Evolutionary conservation across 2,113 vertebrate species (phyloP).

Genomic region (Plectropomus leopardus): DNA sequence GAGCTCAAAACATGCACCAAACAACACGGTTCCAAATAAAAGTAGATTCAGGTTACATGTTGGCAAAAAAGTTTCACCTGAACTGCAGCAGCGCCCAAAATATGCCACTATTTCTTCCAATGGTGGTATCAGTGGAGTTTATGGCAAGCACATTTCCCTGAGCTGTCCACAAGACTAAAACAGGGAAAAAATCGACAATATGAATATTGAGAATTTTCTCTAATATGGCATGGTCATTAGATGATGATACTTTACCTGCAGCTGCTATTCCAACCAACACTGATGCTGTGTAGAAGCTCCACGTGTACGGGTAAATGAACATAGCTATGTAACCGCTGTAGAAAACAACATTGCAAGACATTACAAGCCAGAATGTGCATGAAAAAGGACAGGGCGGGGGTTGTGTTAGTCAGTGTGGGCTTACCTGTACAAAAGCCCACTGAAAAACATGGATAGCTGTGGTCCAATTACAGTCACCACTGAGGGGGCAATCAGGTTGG

Average conservation of each 20-base stretch:
- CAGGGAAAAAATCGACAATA: background rate
- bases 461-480: constrained; percentile 93
- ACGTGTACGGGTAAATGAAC: constrained; percentile 94
- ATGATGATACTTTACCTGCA: constrained; percentile 84
- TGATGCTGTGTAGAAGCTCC: constrained; percentile 96
- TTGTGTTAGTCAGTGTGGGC: rapidly evolving
- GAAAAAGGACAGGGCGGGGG: rapidly evolving
- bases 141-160: constrained; percentile 95
- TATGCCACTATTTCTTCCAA: constrained; percentile 97
- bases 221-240: rapidly evolving
- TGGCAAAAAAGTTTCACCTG: constrained; percentile 83
- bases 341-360: background rate
- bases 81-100: constrained; percentile 98
- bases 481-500: constrained; percentile 94
- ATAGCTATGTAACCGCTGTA: constrained; percentile 94
- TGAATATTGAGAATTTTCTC: rapidly evolving
- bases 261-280: constrained; percentile 95
- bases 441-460: constrained; percentile 93
- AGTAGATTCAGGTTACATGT: background rate
- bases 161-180: constrained; percentile 96
- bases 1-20: background rate
- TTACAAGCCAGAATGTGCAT: background rate
- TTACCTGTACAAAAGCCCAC: constrained; percentile 96
- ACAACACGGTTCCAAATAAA: background rate
- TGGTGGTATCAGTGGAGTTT: constrained; percentile 93